Evolutionary conservation across 2,113 vertebrate genomes (phyloP), one percentile per base, ranked within the genome.

Genomic region (Seriola dumerili): DNA sequence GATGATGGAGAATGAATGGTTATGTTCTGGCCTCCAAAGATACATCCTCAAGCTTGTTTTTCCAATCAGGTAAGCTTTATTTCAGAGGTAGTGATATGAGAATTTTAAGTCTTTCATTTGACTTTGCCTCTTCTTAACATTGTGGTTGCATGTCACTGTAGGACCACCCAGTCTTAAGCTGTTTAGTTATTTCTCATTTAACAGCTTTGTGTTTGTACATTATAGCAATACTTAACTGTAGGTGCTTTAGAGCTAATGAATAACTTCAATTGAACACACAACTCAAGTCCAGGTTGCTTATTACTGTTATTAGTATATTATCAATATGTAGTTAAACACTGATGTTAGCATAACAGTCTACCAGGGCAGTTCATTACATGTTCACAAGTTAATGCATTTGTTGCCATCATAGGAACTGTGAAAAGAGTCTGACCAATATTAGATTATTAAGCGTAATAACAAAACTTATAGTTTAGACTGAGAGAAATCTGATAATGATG

Each of bases 1-100:
- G 69, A 34, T 36, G 36, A 14, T 34, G 11, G 50, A 72, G 50
- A 77, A 74, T 58, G 23, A 69, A 55, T 52, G 25, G 16, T 67
- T n/a, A 65, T 75, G 59, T 54, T 82, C 23, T 50, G 8, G 19
- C 46, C 21, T 44, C 25, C 23, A 57, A 40, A 68, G 14, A 21
- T 21, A 62, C 44, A 13, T 61, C 42, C 4, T 68, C 16, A 38
- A 58, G 48, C 4, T 11, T 1, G 61, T 34, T 21, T 65, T 38
- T 44, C 25, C 38, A 23, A 12, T n/a, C 17, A 9, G 29, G 16
- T 34, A 0, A 11, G 2, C 67, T 36, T 21, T 29, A 29, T 29
- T 29, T 29, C 29, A 29, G 29, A 2, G 29, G 29, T 36, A 36
- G 34, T 36, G 34, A 36, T 36, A 4, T 4, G 6, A 48, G n/a